A percentile compares a stretch with the other conserved stretches of the same genome.
Conservation (phyloP, 1,140 invertebrate genomes). For the Nilaparvata lugens region DNA sequence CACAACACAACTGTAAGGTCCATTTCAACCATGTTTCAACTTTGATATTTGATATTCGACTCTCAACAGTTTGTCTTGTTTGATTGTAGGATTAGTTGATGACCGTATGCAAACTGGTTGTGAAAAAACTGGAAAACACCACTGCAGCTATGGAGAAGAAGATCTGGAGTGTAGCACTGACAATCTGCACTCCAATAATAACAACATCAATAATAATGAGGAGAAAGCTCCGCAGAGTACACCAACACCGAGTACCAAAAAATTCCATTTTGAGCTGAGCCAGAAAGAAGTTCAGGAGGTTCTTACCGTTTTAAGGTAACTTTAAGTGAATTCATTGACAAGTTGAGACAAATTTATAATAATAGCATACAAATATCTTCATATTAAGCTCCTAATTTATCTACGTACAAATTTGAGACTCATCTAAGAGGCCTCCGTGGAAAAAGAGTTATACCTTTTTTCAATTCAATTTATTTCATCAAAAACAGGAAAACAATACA, state of each 20-base stretch:
- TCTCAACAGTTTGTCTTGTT: neutral
- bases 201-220: neutral
- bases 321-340: no score
- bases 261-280: constrained; percentile 39
- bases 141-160: constrained; percentile 42
- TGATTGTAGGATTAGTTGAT: constrained; percentile 40
- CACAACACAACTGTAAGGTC: no score
- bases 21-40: no score
- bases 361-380: no score
- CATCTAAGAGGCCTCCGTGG: no score
- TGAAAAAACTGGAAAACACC: constrained; percentile 59
- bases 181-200: neutral
- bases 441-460: no score
- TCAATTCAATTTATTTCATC: no score
- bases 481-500: no score
- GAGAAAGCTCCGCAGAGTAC: neutral
- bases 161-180: constrained; percentile 10
- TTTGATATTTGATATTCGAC: no score
- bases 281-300: constrained; percentile 41
- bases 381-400: no score
- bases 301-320: constrained; percentile 35
- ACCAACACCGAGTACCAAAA: constrained; percentile 11
- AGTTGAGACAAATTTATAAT: no score
- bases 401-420: no score
- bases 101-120: constrained; percentile 59